Conservation (phyloP, 2,113 vertebrate genomes). For the Percopsis transmontana region DNA sequence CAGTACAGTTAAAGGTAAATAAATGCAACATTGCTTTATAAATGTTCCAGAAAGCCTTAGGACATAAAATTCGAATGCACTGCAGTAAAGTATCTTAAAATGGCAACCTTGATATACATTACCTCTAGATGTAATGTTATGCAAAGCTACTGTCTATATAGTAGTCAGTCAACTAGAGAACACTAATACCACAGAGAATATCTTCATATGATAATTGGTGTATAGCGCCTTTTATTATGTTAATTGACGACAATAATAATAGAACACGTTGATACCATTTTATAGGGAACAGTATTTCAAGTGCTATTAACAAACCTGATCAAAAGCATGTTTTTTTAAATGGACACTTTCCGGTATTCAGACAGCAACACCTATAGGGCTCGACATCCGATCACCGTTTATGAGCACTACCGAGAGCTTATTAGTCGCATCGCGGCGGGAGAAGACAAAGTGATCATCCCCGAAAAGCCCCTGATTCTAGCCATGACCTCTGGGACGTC, state of each 20-base stretch:
- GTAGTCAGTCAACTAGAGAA: background rate
- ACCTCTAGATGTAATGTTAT: slow-evolving; percentile 24
- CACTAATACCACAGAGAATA: no score
- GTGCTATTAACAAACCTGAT: background rate
- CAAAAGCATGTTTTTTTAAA: background rate
- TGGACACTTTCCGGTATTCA: slow-evolving; percentile 36
- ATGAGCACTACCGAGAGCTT: slow-evolving; percentile 70
- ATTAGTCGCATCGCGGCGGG: slow-evolving; percentile 67
- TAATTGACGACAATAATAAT: no score
- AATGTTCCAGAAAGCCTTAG: no score
- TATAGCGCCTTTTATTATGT: no score
- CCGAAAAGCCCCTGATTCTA: slow-evolving; percentile 68
- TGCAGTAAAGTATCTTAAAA: background rate
- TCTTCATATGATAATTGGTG: background rate
- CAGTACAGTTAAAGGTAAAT: slow-evolving; percentile 68
- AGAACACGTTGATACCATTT: no score
- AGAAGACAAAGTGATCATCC: slow-evolving; percentile 70
- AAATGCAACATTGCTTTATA: no score
- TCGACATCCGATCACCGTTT: slow-evolving; percentile 72
- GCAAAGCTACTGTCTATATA: background rate
- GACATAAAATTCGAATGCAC: background rate
- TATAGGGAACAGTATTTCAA: background rate
- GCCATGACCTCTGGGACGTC: slow-evolving; percentile 79
- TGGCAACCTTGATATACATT: background rate
- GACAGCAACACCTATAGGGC: slow-evolving; percentile 70